Evolutionary conservation across 2,113 vertebrate genomes (phyloP).

Genomic region (Rutilus rutilus): DNA sequence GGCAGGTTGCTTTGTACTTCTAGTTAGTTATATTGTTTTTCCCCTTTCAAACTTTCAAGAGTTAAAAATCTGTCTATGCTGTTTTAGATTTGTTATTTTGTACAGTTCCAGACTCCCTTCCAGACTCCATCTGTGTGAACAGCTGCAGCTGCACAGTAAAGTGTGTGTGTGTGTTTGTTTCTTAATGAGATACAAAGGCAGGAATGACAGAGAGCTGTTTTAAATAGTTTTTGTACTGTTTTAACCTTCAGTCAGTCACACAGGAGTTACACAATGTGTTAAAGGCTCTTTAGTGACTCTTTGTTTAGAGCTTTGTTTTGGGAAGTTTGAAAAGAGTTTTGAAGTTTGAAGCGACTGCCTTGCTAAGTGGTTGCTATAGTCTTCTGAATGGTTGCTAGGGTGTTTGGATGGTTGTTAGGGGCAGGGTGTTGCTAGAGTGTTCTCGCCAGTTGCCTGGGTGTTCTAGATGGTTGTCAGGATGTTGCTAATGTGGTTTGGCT

Average conservation of each 20-base stretch:
- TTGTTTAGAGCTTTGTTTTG: not conserved
- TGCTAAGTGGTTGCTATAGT: not conserved
- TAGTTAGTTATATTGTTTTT: not conserved
- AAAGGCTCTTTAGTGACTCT: not conserved
- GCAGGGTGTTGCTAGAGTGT: not conserved
- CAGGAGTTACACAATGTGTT: slow-evolving; percentile 14
- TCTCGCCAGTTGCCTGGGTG: not conserved
- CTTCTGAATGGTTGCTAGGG: not conserved
- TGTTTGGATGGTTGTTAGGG: not conserved
- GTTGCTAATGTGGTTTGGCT: not conserved
- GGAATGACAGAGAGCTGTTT: not conserved
- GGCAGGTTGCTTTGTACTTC: slow-evolving; percentile 23
- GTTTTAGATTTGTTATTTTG: slow-evolving; percentile 26
- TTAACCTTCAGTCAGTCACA: not conserved
- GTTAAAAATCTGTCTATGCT: not conserved
- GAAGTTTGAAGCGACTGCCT: not conserved
- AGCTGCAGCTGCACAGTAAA: slow-evolving; percentile 68
- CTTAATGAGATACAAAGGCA: no score
- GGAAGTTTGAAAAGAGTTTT: not conserved
- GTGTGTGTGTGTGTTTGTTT: not conserved
- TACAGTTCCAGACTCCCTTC: slow-evolving; percentile 55
- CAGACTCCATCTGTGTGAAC: slow-evolving; percentile 54
- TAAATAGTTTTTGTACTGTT: not conserved
- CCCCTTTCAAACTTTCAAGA: not conserved
- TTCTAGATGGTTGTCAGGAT: not conserved